Evolutionary conservation across 2,113 vertebrate genomes (phyloP), one percentile per base, ranked within the genome.

Genomic region (Ardeotis arabs): DNA sequence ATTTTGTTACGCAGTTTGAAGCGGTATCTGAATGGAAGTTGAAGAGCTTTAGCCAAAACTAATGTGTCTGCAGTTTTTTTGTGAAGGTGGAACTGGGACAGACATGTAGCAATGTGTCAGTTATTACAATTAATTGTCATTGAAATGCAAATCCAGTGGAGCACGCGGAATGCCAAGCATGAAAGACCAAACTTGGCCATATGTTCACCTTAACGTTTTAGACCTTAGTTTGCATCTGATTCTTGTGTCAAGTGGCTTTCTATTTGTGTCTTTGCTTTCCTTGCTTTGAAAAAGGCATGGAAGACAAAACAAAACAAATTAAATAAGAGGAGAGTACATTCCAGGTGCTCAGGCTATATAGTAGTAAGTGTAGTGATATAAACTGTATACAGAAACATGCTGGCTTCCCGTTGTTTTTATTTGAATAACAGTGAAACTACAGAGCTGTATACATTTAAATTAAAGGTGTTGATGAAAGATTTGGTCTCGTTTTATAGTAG

Each of bases 391-490:
- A 93, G 94, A 89, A 87, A 53, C 19, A 41, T 33, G 13, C 63
- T 91, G 68, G 35, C 85, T 95, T 97, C 96, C 82, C 92, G 33
- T 52, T 97, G 74, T 94, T 96, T 91, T 73, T 81, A 81, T 93
- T 89, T 94, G 94, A 97, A 97, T 93, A 96, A 93, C 93, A 95
- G 84, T 95, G 95, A 92, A 96, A 95, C 97, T 97, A 93, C 91
- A 96, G 76, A 95, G 79, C 95, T 93, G 91, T 67, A 84, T 87
- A 84, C 79, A 95, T 96, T 97, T 97, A 89, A 94, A 97, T 96
- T 97, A 93, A 93, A 98, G 90, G 88, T 89, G 82, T 95, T 88
- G 88, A 78, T 95, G 96, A 98, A 97, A 98, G 97, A 97, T 84
- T 92, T 96, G 88, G 63, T 92, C 76, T 94, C 93, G 77, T 97